Conservation (phyloP, 2,888 invertebrate genomes). For the Brachyptera risi region DNA sequence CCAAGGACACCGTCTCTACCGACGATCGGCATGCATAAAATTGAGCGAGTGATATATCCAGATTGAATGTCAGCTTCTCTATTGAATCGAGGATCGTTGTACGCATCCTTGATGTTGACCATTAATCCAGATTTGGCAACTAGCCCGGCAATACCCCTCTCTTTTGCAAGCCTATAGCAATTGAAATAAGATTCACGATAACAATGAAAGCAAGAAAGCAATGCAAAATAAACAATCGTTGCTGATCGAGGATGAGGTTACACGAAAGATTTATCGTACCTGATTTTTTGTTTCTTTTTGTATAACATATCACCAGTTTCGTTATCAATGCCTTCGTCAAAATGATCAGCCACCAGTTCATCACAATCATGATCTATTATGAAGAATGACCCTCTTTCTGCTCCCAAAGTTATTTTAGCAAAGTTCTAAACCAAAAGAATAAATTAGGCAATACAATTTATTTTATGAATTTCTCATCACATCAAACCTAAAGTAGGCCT, state of each 20-base stretch:
- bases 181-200: neutral
- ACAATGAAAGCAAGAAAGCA: neutral
- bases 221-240: conserved; percentile 16
- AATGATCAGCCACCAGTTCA: conserved; percentile 52
- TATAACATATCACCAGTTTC: conserved; percentile 47
- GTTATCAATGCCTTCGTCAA: conserved; percentile 54
- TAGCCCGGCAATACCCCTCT: conserved; percentile 51
- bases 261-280: conserved; percentile 40
- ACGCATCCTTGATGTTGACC: conserved; percentile 54
- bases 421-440: conserved; percentile 37
- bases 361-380: conserved; percentile 51
- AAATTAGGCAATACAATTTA: too few relatives aligned
- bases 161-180: conserved; percentile 45
- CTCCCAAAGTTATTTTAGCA: conserved; percentile 53
- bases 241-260: conserved; percentile 2
- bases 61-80: conserved; percentile 53
- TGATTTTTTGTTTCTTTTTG: conserved; percentile 51
- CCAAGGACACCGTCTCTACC: conserved; percentile 52
- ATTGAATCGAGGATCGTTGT: conserved; percentile 52
- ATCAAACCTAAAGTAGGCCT: too few relatives aligned
- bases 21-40: conserved; percentile 53
- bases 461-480: too few relatives aligned
- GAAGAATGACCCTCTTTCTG: conserved; percentile 56
- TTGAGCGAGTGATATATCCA: conserved; percentile 53
- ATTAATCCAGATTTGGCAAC: conserved; percentile 50